phyloP scores from a whole-genome alignment of 1,140 invertebrate genomes.

The Drosophila funebris region DNA sequence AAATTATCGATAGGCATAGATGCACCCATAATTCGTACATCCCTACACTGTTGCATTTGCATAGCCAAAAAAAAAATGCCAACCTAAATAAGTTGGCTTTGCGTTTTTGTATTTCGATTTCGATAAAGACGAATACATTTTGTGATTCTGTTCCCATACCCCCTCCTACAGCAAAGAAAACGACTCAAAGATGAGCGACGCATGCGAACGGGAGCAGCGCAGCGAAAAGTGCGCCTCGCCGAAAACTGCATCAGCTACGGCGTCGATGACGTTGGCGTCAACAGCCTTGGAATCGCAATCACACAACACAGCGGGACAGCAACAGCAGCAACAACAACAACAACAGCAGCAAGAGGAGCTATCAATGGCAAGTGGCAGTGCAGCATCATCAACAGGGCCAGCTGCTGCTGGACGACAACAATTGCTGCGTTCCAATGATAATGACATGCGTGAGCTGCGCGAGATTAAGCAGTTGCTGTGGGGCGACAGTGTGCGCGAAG shows the following conservation, averaged over 20 bases:
- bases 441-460: conserved; percentile 85
- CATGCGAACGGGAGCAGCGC: conserved; percentile 60
- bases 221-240: conserved; percentile 64
- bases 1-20: conserved; percentile 33
- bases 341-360: conserved; percentile 16
- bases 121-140: conserved; percentile 51
- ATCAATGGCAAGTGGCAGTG: conserved; percentile 22
- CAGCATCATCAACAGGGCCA: conserved; percentile 29
- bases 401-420: conserved; percentile 20
- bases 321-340: conserved; percentile 21
- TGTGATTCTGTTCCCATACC: conserved; percentile 19
- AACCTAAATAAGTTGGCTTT: conserved; percentile 64
- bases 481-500: conserved; percentile 92
- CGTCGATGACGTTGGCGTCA: conserved; percentile 70
- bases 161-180: conserved; percentile 12
- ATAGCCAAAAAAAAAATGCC: conserved; percentile 56
- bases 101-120: conserved; percentile 43
- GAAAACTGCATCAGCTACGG: conserved; percentile 59
- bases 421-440: conserved; percentile 35
- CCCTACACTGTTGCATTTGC: conserved; percentile 68
- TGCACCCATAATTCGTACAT: conserved; percentile 35
- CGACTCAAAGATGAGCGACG: conserved; percentile 58
- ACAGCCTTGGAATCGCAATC: conserved; percentile 64
- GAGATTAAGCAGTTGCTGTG: conserved; percentile 91
- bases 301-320: conserved; percentile 21